Evolutionary conservation across 2,888 invertebrate genomes (phyloP), one percentile per base, ranked within the genome.

Genomic region (Eueremaeus valkanovi): DNA sequence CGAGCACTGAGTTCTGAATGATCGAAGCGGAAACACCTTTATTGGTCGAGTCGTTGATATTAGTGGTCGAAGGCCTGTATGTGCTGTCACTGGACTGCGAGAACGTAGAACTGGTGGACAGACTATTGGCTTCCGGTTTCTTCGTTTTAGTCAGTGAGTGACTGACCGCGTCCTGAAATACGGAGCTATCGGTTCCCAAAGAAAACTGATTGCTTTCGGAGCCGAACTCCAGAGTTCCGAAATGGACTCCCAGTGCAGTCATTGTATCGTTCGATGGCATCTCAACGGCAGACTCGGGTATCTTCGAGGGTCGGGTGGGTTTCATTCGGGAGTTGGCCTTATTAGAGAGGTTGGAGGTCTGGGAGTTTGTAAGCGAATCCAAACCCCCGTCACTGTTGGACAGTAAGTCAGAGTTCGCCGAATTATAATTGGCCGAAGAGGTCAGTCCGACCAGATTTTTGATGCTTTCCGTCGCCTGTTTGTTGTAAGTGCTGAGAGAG

Each of bases 201-300:
- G 55, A 73, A 31, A 73, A 51, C 11, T 66, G 66, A n/a, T 18
- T 51, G 18, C 8, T 49, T 72, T 79, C 79, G 13, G 78, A 76
- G 27, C 82, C 82, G 80, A 83, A 83, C 74, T 94, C 94, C 80
- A 95, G 86, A 3, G 90, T 93, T 42, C 95, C 95, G 85, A 96
- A 96, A 85, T 95, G 95, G 79, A 96, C 93, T 85, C 95, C 95
- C 80, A 96, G 87, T 79, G 88, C 89, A 5, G 78, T 74, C 77
- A 88, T 88, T 81, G 89, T 90, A 76, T 90, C 87, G 81, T 93
- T 93, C 78, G 92, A 95, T 0, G 96, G 96, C 96, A 96, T 96
- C 85, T 96, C 96, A 51, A 97, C 96, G 29, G 96, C 95, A 76
- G 90, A 90, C 73, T 92, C 88, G 58, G 95, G 96, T 82, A 97